Conservation (phyloP, 2,797 vertebrate genomes). For the Strix occidentalis region DNA sequence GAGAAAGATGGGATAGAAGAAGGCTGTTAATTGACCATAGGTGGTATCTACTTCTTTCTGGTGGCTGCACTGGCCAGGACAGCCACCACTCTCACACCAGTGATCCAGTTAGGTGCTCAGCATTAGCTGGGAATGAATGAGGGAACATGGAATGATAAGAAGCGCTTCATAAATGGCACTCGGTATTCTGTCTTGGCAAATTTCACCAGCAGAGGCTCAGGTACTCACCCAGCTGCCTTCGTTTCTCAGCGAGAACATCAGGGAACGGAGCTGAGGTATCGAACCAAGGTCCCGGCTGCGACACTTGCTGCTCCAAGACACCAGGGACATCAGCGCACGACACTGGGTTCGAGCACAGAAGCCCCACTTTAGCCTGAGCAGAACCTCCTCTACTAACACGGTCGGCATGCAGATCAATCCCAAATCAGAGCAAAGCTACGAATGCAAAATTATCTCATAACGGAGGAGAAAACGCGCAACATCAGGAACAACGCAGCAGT, state of each 20-base stretch:
- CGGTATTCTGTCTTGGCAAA: conserved; percentile 19
- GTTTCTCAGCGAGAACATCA: conserved; percentile 67
- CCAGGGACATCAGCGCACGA: conserved; percentile 66
- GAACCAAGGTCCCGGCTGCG: conserved; percentile 61
- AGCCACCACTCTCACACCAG: neutral
- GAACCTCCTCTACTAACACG: conserved; percentile 54
- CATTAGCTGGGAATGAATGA: conserved; percentile 14
- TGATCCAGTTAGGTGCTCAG: neutral
- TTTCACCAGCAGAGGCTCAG: conserved; percentile 46
- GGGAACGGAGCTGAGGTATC: conserved; percentile 69
- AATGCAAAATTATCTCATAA: conserved; percentile 37
- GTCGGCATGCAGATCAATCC: conserved; percentile 63
- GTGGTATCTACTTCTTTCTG: neutral
- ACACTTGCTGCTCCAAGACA: conserved; percentile 69
- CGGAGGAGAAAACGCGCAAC: conserved; percentile 5
- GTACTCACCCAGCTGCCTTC: conserved; percentile 67
- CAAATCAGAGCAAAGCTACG: conserved; percentile 44
- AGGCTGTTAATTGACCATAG: neutral
- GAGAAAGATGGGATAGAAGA: neutral
- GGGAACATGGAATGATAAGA: conserved; percentile 40
- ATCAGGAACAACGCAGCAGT: neutral
- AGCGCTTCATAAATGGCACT: conserved; percentile 22
- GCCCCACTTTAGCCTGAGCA: conserved; percentile 69
- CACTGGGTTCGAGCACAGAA: conserved; percentile 68
- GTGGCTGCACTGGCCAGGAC: neutral